Percentiles rank a stretch among this genome's conserved stretches.
Conservation (phyloP, 2,888 invertebrate species). For the Hirtodrosophila histrioides region DNA sequence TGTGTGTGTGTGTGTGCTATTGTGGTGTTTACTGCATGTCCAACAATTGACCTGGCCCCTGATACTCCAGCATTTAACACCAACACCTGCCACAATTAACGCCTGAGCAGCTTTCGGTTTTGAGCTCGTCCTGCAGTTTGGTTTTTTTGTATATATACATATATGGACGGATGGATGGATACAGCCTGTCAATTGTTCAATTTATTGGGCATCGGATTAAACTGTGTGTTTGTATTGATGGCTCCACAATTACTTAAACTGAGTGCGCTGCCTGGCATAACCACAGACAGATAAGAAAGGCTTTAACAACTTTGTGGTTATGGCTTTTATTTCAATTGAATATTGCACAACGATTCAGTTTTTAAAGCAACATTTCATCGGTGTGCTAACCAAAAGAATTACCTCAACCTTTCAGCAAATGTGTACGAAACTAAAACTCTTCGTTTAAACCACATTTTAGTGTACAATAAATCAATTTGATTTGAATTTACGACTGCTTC, state of each 20-base stretch:
- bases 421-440: too few species aligned
- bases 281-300: too few species aligned
- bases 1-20: constrained; percentile 8
- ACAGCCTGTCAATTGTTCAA: constrained; percentile 13
- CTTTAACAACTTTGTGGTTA: too few species aligned
- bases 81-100: constrained; percentile 41
- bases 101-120: constrained; percentile 20
- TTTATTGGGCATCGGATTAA: constrained; percentile 3
- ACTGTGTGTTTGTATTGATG: background rate
- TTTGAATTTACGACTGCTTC: too few species aligned
- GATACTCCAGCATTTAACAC: constrained; percentile 19
- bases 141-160: constrained; percentile 15
- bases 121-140: constrained; percentile 14
- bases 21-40: constrained; percentile 34
- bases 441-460: too few species aligned
- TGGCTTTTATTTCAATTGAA: too few species aligned
- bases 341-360: too few species aligned
- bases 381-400: too few species aligned
- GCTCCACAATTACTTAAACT: background rate
- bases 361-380: too few species aligned
- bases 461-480: too few species aligned
- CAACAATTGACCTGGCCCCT: constrained; percentile 39
- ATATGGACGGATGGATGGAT: constrained; percentile 4
- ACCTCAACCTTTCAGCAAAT: too few species aligned
- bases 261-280: too few species aligned